A percentile compares a stretch with the other conserved stretches of the same genome.
These are phyloP conservation scores for Rhabdomys dilectus DNA, from an alignment of 2,113 vertebrate species.

Conservation along the genomic window DNA sequence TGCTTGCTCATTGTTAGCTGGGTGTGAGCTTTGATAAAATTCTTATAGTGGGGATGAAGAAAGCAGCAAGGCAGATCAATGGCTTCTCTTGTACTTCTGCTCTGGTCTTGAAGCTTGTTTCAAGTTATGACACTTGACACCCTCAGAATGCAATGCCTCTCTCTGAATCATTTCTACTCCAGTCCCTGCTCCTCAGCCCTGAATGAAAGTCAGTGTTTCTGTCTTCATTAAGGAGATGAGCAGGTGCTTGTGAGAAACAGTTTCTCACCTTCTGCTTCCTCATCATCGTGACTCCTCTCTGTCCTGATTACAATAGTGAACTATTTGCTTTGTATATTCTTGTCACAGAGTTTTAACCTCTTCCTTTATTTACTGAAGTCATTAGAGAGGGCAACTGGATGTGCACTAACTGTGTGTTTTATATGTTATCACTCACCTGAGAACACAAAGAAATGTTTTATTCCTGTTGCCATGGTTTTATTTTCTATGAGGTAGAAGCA, in stretches of 20 bases:
- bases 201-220: conserved; percentile 50
- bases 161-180: not conserved
- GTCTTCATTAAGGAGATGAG: conserved; percentile 54
- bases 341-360: conserved; percentile 37
- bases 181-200: not conserved
- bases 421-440: conserved; percentile 54
- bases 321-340: conserved; percentile 50
- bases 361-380: conserved; percentile 41
- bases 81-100: conserved; percentile 54
- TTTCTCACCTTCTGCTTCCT: conserved; percentile 5
- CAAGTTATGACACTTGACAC: conserved; percentile 19
- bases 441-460: conserved; percentile 53
- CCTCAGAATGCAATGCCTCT: not conserved
- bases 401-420: conserved; percentile 48
- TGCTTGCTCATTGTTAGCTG: conserved; percentile 55
- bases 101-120: conserved; percentile 52
- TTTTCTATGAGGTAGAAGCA: conserved; percentile 57
- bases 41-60: conserved; percentile 51
- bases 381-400: conserved; percentile 15
- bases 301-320: not conserved
- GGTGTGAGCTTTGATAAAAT: conserved; percentile 68
- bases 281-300: not conserved
- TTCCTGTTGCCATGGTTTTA: conserved; percentile 24
- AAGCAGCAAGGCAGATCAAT: conserved; percentile 1
- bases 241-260: conserved; percentile 10